Conservation (phyloP, 2,797 vertebrate species). For the Sebastolobus altivelis region DNA sequence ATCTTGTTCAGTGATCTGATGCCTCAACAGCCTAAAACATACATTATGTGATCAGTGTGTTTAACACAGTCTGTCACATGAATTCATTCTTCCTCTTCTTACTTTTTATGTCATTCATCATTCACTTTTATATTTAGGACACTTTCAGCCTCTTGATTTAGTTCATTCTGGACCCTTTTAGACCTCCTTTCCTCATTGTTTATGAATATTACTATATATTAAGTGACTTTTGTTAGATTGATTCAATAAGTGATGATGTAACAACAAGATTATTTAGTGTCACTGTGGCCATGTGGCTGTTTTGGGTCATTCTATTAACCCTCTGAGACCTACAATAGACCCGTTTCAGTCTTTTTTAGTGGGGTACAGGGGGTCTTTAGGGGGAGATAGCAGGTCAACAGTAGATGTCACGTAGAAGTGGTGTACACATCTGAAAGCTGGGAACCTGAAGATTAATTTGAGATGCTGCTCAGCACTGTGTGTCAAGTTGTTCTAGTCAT, state of each 20-base stretch:
- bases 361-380: too few relatives aligned
- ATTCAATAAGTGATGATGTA: background rate
- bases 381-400: too few relatives aligned
- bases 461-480: too few relatives aligned
- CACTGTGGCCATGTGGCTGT: background rate
- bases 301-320: background rate
- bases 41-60: background rate
- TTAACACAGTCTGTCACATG: background rate
- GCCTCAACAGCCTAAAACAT: fast-evolving
- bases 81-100: background rate
- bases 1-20: background rate
- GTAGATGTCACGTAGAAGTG: too few relatives aligned
- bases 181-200: background rate
- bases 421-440: too few relatives aligned
- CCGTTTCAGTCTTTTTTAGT: too few relatives aligned
- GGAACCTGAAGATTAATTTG: too few relatives aligned
- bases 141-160: background rate
- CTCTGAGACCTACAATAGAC: too few relatives aligned
- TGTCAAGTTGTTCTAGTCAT: too few relatives aligned
- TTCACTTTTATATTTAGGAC: background rate
- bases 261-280: background rate
- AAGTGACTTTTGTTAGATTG: background rate
- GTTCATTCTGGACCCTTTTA: background rate
- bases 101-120: background rate
- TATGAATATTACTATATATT: background rate